Conservation (phyloP, 2,888 invertebrate species). For the Ichneumoninae sp. region DNA sequence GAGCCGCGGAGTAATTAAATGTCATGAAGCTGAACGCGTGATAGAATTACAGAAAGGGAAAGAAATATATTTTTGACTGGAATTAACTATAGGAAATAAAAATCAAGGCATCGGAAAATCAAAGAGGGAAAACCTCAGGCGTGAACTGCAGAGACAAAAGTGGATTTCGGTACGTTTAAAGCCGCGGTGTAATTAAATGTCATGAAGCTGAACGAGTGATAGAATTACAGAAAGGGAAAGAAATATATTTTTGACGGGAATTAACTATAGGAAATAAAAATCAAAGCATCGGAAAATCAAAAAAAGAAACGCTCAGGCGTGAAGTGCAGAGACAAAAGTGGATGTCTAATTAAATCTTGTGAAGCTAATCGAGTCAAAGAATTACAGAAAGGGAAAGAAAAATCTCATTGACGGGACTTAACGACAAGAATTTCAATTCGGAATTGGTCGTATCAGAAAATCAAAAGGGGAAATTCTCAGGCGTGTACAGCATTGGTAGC, state of each 20-base stretch:
- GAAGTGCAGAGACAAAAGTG: too few relatives aligned
- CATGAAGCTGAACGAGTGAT: not conserved
- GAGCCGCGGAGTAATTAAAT: not conserved
- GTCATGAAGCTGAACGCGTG: not conserved
- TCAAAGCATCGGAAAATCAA: too few relatives aligned
- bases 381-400: not conserved
- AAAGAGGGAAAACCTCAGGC: not conserved
- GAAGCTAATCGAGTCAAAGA: not conserved
- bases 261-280: not conserved
- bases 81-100: not conserved
- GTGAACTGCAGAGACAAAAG: too few relatives aligned
- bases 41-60: not conserved
- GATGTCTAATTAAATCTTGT: constrained; percentile 9
- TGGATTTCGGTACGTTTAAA: too few relatives aligned
- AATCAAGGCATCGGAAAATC: not conserved
- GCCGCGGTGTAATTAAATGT: constrained; percentile 4
- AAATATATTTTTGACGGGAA: not conserved
- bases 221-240: not conserved
- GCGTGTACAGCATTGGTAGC: not conserved
- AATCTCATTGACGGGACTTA: not conserved
- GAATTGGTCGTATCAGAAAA: too few relatives aligned
- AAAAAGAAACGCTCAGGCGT: not conserved
- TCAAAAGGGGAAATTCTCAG: too few relatives aligned
- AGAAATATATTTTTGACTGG: not conserved
- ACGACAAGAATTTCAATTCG: not conserved